Conservation (phyloP, 1,140 invertebrate species). For the Kradibia gibbosae region DNA sequence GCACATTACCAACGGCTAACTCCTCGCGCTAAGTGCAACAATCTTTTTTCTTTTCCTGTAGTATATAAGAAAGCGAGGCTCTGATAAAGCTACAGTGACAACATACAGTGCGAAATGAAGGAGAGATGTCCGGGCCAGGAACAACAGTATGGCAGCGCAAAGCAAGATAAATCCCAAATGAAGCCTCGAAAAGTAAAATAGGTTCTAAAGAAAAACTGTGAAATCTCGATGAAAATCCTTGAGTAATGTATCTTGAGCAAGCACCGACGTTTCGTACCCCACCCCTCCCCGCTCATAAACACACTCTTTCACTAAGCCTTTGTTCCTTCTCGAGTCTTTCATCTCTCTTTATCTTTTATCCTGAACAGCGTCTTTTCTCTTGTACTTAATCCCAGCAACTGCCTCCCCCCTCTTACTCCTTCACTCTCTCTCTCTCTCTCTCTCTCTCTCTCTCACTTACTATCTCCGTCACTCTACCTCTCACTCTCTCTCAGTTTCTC, state of each 20-base stretch:
- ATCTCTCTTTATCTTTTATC: slow-evolving; percentile 40
- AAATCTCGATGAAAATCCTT: slow-evolving; percentile 55
- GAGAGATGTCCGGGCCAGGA: neutral
- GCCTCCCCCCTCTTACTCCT: neutral
- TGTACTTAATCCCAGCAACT: neutral
- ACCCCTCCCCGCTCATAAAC: neutral
- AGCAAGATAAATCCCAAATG: slow-evolving; percentile 39
- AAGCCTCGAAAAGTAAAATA: slow-evolving; percentile 43
- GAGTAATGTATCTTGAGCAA: slow-evolving; percentile 53
- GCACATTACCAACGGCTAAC: neutral
- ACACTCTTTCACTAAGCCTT: slow-evolving; percentile 6
- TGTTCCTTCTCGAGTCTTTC: slow-evolving; percentile 42
- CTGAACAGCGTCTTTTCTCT: slow-evolving; percentile 18
- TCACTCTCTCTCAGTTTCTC: slow-evolving; percentile 24
- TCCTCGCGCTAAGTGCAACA: neutral
- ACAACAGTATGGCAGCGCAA: neutral
- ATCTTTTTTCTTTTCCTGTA: slow-evolving; percentile 5
- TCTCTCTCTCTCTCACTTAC: neutral
- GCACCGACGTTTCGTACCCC: neutral
- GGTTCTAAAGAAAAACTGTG: slow-evolving; percentile 25
- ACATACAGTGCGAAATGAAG: neutral
- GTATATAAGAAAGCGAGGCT: slow-evolving; percentile 21
- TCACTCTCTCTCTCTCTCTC: neutral
- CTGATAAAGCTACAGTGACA: slow-evolving; percentile 13
- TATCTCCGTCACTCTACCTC: neutral